Base-by-base conservation (phyloP, 2,797 vertebrate species). In the Gymnoscopelus microlampas region DNA sequence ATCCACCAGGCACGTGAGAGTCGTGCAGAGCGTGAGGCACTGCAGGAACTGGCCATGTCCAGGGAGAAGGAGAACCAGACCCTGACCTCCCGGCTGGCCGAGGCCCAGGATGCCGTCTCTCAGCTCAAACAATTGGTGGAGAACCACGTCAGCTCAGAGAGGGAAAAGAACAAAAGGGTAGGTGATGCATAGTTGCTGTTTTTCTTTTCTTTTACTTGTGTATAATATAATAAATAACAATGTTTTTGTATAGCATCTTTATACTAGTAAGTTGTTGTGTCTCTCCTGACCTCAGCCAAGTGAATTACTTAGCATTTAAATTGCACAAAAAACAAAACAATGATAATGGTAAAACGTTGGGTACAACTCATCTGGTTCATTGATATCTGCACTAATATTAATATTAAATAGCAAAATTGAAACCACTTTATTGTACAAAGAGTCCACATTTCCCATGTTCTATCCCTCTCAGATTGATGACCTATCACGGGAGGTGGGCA, bases 121-220 rank as follows among this genome's bases (percentile, higher is more conserved):
- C 96, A 98, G 77, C 91, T 98, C 88, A 97, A 96, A 88, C 95
- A 93, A 78, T 90, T 87, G 56, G 93, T 95, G 47, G 96, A 97
- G 91, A 96, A 86, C 68, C 95, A 96, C 32, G 95, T 95, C 7
- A 94, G 94, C 80, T 91, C 96, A 0, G 97, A 99, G 81, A 94
- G 97, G 75, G 97, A 98, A 70, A 99, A 99, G 88, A 97, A 98
- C 85, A 98, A 95, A 88, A 96, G 96, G 96, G 97, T 98, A 49
- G 72, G 94, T 68, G 26, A 50, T 14, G 14, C 14, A 54, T 5
- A 4, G 15, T 51, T 51, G 14, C 19, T 1, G 19, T 19, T 19
- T 19, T 19, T 19, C 19, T 19, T 19, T 19, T 19, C 19, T 19
- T 19, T 19, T 19, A 19, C 19, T 19, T 19, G 19, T 19, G 19